Evolutionary conservation across 2,888 invertebrate genomes (phyloP).

Genomic region (Drosophila mimica): DNA sequence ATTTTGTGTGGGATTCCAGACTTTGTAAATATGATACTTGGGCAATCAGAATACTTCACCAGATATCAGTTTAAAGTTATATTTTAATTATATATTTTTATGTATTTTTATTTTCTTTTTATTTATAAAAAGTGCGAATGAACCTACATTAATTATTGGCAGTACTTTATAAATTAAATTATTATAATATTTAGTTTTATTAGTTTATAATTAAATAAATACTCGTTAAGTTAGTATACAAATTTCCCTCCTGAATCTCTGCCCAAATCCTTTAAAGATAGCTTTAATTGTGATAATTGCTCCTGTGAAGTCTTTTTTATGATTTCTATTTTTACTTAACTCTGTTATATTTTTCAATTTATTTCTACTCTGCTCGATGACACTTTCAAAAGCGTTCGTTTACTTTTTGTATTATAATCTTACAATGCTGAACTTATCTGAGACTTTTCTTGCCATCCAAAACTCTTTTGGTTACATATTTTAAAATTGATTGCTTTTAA

Average conservation of each 20-base stretch:
- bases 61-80: neutral
- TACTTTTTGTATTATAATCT: constrained; percentile 16
- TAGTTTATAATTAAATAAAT: neutral
- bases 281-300: neutral
- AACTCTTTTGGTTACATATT: constrained; percentile 61
- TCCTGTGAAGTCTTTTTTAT: neutral
- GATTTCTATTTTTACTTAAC: neutral
- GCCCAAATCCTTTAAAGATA: neutral
- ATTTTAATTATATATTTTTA: neutral
- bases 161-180: neutral
- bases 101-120: neutral
- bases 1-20: neutral
- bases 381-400: too few relatives aligned
- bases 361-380: neutral
- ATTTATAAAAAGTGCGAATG: neutral
- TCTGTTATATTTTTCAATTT: neutral
- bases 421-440: constrained; percentile 30
- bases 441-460: constrained; percentile 38
- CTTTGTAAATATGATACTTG: neutral
- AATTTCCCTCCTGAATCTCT: neutral
- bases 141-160: neutral
- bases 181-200: neutral
- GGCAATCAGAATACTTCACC: neutral
- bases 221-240: neutral
- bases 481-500: constrained; percentile 74